Evolutionary conservation across 30 jellyfish, hydroid and myxozoan genomes (phyloP).

Genomic region (Aurelia sp.): DNA sequence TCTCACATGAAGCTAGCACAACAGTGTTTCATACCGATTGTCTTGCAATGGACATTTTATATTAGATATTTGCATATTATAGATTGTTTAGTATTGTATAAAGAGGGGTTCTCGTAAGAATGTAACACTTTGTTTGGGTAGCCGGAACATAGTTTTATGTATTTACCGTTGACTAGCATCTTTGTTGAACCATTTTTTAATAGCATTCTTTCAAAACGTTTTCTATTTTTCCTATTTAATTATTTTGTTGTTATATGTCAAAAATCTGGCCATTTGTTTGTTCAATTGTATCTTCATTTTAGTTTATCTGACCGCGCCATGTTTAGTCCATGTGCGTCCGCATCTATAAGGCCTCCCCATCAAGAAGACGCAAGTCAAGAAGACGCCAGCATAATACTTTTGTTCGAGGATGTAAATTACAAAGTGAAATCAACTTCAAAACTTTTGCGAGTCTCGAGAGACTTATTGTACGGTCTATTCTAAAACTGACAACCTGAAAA

Average conservation of each 20-base stretch:
- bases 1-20: conserved; percentile 43
- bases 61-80: conserved; percentile 55
- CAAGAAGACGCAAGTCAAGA: too few species aligned
- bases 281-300: too few species aligned
- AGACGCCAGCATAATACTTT: too few species aligned
- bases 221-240: conserved; percentile 57
- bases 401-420: too few species aligned
- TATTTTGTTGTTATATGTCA: conserved; percentile 41
- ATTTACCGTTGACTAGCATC: conserved; percentile 60
- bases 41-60: conserved; percentile 54
- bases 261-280: too few species aligned
- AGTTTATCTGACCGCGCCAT: too few species aligned
- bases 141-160: conserved; percentile 62
- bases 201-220: conserved; percentile 57
- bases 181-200: conserved; percentile 35
- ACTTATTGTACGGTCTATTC: too few species aligned
- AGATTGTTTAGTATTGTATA: conserved; percentile 61
- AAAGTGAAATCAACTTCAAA: too few species aligned
- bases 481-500: too few species aligned
- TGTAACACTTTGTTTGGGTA: conserved; percentile 56
- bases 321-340: too few species aligned
- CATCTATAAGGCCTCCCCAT: too few species aligned
- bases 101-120: conserved; percentile 63
- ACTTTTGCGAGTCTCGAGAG: too few species aligned
- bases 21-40: conserved; percentile 34